Conservation (phyloP, 2,113 vertebrate genomes). For the Microcebus murinus region DNA sequence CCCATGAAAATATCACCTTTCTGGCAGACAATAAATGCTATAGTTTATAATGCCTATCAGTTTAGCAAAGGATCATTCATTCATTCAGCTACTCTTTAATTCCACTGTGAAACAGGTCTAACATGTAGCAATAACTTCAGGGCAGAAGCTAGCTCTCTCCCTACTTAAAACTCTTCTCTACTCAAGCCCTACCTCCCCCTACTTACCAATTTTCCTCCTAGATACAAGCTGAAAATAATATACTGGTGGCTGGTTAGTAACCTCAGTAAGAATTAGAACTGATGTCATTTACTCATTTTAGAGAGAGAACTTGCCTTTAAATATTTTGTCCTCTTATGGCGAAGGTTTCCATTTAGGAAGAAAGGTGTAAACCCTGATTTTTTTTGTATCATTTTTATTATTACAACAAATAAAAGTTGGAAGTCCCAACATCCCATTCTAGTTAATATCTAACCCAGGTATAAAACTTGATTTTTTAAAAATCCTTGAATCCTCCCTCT, state of each 20-base stretch:
- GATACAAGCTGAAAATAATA: background rate
- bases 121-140: slow-evolving; percentile 66
- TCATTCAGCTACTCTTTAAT: background rate
- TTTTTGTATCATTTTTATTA: background rate
- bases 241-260: background rate
- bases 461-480: slow-evolving; percentile 19
- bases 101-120: slow-evolving; percentile 76
- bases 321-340: slow-evolving; percentile 31
- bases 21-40: slow-evolving; percentile 30
- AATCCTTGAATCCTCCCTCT: background rate
- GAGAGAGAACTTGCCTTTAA: slow-evolving; percentile 62
- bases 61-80: slow-evolving; percentile 6
- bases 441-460: slow-evolving; percentile 5
- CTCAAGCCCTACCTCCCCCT: slow-evolving; percentile 48
- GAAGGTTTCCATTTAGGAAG: slow-evolving; percentile 49
- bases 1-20: background rate
- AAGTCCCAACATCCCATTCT: slow-evolving; percentile 31
- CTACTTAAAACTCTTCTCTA: slow-evolving; percentile 47
- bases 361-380: background rate
- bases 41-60: slow-evolving; percentile 50
- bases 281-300: slow-evolving; percentile 4
- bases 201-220: background rate
- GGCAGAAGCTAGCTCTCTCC: slow-evolving; percentile 47
- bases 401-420: slow-evolving; percentile 64
- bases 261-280: slow-evolving; percentile 34